These are phyloP conservation scores for Huso huso DNA, from an alignment of 2,797 vertebrate genomes.

Conservation along the genomic window DNA sequence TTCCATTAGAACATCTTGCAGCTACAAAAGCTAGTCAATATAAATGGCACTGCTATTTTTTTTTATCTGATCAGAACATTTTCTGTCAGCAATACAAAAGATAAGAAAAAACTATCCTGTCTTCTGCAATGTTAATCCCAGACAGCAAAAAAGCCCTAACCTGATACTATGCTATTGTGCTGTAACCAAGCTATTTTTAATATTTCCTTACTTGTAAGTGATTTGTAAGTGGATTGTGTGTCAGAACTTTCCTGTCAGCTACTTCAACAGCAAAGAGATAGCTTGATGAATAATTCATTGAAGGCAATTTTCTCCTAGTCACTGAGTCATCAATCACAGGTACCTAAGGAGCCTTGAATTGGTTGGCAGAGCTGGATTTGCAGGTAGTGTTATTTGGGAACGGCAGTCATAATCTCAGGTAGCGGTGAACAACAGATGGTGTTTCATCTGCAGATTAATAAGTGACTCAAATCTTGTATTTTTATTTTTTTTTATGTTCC, in stretches of 20 bases:
- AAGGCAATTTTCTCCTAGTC: constrained; percentile 88
- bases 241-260: constrained; percentile 90
- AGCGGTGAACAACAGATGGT: constrained; percentile 67
- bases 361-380: constrained; percentile 73
- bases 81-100: constrained; percentile 61
- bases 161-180: constrained; percentile 70
- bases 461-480: constrained; percentile 57
- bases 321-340: constrained; percentile 91
- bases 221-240: constrained; percentile 92
- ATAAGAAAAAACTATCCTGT: constrained; percentile 58
- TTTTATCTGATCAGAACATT: constrained; percentile 34
- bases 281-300: constrained; percentile 91
- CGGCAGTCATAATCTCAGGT: constrained; percentile 71
- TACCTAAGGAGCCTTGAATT: constrained; percentile 82
- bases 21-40: constrained; percentile 22
- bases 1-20: constrained; percentile 18
- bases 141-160: constrained; percentile 68
- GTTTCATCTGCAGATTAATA: constrained; percentile 66
- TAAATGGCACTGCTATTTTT: constrained; percentile 13
- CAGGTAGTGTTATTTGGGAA: constrained; percentile 75
- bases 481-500: constrained; percentile 31
- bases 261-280: constrained; percentile 90
- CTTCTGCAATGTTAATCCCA: constrained; percentile 58
- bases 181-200: constrained; percentile 82
- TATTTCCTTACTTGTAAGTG: constrained; percentile 81